Percentiles rank a stretch among this genome's conserved stretches.
These are phyloP conservation scores for Leucania comma DNA, from an alignment of 2,888 invertebrate species.

Conservation along the genomic window DNA sequence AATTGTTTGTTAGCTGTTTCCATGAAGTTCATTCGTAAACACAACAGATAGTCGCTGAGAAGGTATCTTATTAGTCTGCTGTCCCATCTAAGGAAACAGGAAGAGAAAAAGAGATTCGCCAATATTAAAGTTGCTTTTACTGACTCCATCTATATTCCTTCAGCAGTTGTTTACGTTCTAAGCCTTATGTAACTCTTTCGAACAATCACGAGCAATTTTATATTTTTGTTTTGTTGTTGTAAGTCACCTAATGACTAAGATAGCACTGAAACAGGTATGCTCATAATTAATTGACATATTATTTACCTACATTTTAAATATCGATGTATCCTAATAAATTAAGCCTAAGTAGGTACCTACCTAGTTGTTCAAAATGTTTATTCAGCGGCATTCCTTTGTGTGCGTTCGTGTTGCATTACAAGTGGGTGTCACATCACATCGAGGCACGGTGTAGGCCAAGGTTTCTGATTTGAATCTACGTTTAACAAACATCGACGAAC, in stretches of 20 bases:
- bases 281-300: neutral
- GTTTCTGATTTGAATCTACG: slow-evolving; percentile 63
- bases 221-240: too few relatives aligned
- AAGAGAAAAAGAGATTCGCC: neutral
- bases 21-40: neutral
- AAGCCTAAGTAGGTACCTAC: slow-evolving; percentile 35
- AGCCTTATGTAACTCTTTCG: too few relatives aligned
- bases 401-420: slow-evolving; percentile 70
- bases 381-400: slow-evolving; percentile 70
- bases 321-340: slow-evolving; percentile 32
- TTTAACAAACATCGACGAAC: slow-evolving; percentile 43
- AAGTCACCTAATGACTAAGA: too few relatives aligned
- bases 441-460: slow-evolving; percentile 73
- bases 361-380: slow-evolving; percentile 68
- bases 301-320: slow-evolving; percentile 22
- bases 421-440: slow-evolving; percentile 76
- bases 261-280: neutral
- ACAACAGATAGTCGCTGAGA: neutral
- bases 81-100: neutral
- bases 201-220: too few relatives aligned
- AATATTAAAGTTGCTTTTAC: too few relatives aligned
- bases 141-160: too few relatives aligned
- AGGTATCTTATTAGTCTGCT: neutral
- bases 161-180: too few relatives aligned
- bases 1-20: neutral